phyloP scores from a whole-genome alignment of 2,888 invertebrate genomes.

The Agelastica alni region DNA sequence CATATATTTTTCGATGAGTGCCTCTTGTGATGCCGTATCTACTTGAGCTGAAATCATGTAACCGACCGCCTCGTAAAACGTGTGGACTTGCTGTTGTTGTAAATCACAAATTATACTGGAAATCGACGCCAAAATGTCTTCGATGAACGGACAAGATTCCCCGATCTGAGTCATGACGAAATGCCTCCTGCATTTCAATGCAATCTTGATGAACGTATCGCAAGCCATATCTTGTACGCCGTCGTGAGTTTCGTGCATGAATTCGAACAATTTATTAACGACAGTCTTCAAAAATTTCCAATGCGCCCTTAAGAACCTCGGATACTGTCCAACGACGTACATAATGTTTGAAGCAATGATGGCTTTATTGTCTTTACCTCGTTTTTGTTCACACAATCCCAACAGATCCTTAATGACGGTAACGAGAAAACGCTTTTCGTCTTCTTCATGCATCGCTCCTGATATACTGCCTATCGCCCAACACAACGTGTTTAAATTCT shows the following conservation, averaged over 20 bases:
- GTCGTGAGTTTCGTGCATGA: conserved; percentile 99
- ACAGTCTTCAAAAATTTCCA: conserved; percentile 99
- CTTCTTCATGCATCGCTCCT: conserved; percentile 99
- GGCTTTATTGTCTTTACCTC: conserved; percentile 99
- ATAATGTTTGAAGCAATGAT: conserved; percentile 99
- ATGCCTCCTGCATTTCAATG: conserved; percentile 95
- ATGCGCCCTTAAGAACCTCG: conserved; percentile 96
- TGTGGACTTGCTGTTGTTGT: conserved; percentile 97
- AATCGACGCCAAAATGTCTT: conserved; percentile 95
- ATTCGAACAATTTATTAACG: conserved; percentile 99
- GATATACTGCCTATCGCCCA: conserved; percentile 95
- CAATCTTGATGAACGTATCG: conserved; percentile 99
- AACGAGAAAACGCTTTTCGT: conserved; percentile 97
- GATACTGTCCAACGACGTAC: conserved; percentile 99
- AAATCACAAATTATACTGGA: conserved; percentile 98
- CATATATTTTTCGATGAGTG: conserved; percentile 97
- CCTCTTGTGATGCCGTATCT: conserved; percentile 88
- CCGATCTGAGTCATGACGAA: conserved; percentile 97
- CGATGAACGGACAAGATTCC: conserved; percentile 96
- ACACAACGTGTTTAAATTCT: conserved; percentile 97
- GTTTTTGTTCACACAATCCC: conserved; percentile 97
- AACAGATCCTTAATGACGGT: conserved; percentile 98
- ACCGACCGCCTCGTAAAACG: conserved; percentile 99
- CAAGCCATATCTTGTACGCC: conserved; percentile 99
- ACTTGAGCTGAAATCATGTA: conserved; percentile 98